Base-by-base conservation (phyloP, 2,113 vertebrate species). In the Alethe castanea region DNA sequence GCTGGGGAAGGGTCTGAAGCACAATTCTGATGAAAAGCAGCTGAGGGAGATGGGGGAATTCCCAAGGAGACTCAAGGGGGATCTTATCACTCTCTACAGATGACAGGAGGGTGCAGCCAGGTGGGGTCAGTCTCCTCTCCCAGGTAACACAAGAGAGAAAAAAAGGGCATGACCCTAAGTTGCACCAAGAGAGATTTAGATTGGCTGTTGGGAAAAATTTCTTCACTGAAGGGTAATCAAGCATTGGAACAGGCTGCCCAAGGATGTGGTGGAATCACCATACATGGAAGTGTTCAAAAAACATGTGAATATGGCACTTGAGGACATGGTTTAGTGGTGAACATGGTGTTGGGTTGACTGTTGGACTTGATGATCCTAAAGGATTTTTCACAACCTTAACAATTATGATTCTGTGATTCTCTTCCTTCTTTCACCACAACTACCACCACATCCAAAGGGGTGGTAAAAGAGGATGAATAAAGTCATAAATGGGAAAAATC, bases 141-240 rank as follows among this genome's bases (percentile, higher is more conserved):
- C 20, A 31, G 14, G 14, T 31, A 67, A 61, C 29, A n/a, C 10
- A 17, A 6, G 17, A 35, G 13, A 72, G 24, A 45, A 60, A 7
- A 28, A 25, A 24, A 40, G 17, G 6, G 2, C 5, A 10, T 8
- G 29, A 12, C 8, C 17, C 4, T 22, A 18, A 35, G 17, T 2
- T 33, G 12, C 8, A 61, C 17, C 35, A 40, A 22, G 22, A 9
- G 17, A 19, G 17, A n/a, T 61, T 54, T 31, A 61, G 25, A 22
- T 1, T 33, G 40, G 26, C 11, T 48, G 2, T 31, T 1, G 48
- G 18, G 14, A 48, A 33, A 48, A 15, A 14, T 3, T 11, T 54
- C 16, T 61, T 35, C 35, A 23, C 8, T 23, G 14, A 22, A 42
- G 20, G 5, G 5, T 40, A 14, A 22, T 35, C 20, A 47, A 35